Percentiles rank a stretch among this genome's conserved stretches.
phyloP scores from a whole-genome alignment of 37 sponge, comb jelly and placozoan genomes.

The Dysidea cf. avara region DNA sequence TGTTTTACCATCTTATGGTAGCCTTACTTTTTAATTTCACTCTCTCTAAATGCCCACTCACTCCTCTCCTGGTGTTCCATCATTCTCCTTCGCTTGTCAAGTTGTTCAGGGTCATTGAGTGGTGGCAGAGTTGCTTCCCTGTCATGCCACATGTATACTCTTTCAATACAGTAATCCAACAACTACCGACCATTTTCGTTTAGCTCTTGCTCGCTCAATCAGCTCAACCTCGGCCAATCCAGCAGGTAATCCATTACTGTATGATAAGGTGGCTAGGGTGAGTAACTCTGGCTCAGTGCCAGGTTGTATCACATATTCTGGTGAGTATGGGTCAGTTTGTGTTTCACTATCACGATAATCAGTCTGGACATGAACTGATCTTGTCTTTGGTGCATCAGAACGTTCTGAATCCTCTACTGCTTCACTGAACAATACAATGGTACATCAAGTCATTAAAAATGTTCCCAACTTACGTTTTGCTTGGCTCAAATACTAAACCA shows the following conservation, averaged over 20 bases:
- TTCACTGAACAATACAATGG: too few species aligned
- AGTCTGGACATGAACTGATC: slow-evolving; percentile 69
- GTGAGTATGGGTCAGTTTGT: slow-evolving; percentile 95
- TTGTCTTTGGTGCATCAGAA: slow-evolving; percentile 37
- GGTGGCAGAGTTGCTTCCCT: slow-evolving; percentile 86
- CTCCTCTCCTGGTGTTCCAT: slow-evolving; percentile 97
- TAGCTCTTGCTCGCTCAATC: slow-evolving; percentile 95
- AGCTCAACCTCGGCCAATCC: slow-evolving; percentile 97
- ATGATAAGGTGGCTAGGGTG: slow-evolving; percentile 84
- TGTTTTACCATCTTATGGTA: too few species aligned
- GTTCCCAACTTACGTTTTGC: too few species aligned
- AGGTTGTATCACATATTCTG: slow-evolving; percentile 79
- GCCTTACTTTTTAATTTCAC: slow-evolving; percentile 80
- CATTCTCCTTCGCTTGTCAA: slow-evolving; percentile 82
- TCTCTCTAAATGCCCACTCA: slow-evolving; percentile 93
- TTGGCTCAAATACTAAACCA: too few species aligned
- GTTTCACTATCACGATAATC: slow-evolving; percentile 92
- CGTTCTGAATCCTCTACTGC: too few species aligned
- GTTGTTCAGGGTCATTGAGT: slow-evolving; percentile 69
- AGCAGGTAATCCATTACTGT: slow-evolving; percentile 90
- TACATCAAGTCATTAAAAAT: too few species aligned
- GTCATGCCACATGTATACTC: slow-evolving; percentile 15
- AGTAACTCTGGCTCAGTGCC: slow-evolving; percentile 93
- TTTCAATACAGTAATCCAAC: not conserved
- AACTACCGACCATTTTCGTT: slow-evolving; percentile 78